Base-by-base conservation (phyloP, 1,140 invertebrate species). In the Achatina immaculata region DNA sequence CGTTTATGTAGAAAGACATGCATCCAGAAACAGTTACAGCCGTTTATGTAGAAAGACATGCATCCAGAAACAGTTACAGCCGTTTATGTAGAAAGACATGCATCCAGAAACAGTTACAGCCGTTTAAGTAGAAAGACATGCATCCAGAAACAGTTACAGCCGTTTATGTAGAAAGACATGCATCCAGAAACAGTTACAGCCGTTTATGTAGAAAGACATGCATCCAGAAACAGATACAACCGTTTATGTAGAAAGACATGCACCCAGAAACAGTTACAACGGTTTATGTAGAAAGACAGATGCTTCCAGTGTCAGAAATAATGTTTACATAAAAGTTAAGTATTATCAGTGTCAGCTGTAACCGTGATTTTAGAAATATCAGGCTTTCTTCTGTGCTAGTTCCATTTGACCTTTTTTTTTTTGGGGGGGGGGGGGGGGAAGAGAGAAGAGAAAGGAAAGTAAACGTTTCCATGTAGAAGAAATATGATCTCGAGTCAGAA, bases 81-180 rank as follows among this genome's bases (percentile, higher is more conserved):
- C 38, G 19, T 62, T 28, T 77, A 65, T 78, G 2, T 78, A 28
- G 66, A 34, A 68, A 45, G 66, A 42, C 19, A 45, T 78, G 65
- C 62, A 43, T 77, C 4, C 62, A 31, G 55, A 38, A 58, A 43
- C 36, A 42, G 24, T 36, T 66, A 45, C 31, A 34, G 45, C 34
- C n/a, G 31, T 55, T 19, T 55, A 34, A 48, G 28, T 75, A 48
- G n/a, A 48, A 48, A 48, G 45, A 31, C 24, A 38, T 38, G 31
- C 24, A 38, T 38, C 6, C 40, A 71, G 21, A 6, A 14, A 24
- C 24, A 51, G 11, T 14, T 51, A 51, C 24, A 51, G 11, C 11
- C 24, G 24, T 51, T 14, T 51, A 51, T 51, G 24, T 24, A 24
- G 11, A 51, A 14, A 51, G 11, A 51, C 24, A 51, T 51, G 48